Percentiles rank a stretch among this genome's conserved stretches.
These are phyloP conservation scores for Harpagus bidentatus DNA, from an alignment of 2,113 vertebrate genomes.

Conservation along the genomic window DNA sequence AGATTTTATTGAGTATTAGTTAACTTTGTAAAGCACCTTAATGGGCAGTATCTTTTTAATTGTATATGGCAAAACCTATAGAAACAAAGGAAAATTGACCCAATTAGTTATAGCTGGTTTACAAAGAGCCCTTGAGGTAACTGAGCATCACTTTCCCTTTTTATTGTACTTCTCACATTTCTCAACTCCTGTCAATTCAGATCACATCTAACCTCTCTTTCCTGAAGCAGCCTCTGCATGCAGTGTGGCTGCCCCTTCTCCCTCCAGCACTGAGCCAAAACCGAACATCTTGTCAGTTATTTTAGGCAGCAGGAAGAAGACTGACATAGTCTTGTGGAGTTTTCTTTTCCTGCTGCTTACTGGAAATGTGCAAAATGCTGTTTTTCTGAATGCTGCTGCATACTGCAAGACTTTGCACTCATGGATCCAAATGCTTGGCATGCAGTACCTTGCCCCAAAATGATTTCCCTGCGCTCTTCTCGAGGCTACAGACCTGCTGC, in stretches of 20 bases:
- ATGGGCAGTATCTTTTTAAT: not conserved
- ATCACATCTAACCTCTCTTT: not conserved
- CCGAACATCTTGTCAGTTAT: not conserved
- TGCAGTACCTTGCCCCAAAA: not conserved
- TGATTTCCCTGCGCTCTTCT: not conserved
- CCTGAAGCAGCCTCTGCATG: not conserved
- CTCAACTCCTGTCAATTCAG: not conserved
- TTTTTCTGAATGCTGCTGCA: not conserved
- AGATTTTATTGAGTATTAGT: not conserved
- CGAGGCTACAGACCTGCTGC: fast-evolving
- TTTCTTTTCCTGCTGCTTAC: not conserved
- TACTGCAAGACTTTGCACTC: fast-evolving
- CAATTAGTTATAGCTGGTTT: not conserved
- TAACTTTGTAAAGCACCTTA: not conserved
- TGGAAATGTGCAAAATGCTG: not conserved
- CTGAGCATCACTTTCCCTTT: not conserved
- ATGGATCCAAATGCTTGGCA: not conserved
- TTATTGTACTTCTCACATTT: not conserved
- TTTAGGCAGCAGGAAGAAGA: not conserved
- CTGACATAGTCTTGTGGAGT: not conserved
- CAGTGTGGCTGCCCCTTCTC: not conserved
- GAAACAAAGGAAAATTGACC: conserved; percentile 28
- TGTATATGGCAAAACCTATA: not conserved
- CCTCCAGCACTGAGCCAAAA: not conserved
- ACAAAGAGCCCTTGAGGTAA: not conserved